A percentile compares a stretch with the other conserved stretches of the same genome.
Conservation (phyloP, 2,113 vertebrate species). For the Brachypodius melanocephalos region DNA sequence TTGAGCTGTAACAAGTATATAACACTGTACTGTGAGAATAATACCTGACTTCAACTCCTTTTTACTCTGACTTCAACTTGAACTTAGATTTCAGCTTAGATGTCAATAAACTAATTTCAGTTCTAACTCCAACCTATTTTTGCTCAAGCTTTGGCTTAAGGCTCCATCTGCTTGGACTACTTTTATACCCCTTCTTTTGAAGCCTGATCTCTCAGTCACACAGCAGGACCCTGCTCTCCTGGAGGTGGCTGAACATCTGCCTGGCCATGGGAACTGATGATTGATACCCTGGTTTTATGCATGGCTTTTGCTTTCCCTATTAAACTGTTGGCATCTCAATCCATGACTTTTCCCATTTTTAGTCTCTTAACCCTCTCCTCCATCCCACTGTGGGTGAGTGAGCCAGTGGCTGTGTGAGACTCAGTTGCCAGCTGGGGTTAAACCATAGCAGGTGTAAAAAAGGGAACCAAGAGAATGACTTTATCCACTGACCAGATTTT, state of each 20-base stretch:
- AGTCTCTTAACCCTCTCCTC: not conserved
- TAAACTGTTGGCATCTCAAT: not conserved
- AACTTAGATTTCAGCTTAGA: not conserved
- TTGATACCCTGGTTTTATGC: not conserved
- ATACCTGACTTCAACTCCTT: not conserved
- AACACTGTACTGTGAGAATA: not conserved
- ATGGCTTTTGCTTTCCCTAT: not conserved
- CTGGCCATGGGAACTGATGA: not conserved
- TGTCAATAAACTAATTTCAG: not conserved
- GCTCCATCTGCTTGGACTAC: not conserved
- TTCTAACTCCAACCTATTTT: not conserved
- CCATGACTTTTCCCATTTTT: not conserved
- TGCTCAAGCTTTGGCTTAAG: not conserved
- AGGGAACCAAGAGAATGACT: not conserved
- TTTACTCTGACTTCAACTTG: not conserved
- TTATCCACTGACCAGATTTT: not conserved
- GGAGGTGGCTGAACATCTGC: not conserved
- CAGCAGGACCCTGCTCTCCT: not conserved
- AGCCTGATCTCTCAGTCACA: not conserved
- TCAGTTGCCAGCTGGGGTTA: not conserved
- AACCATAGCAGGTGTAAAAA: not conserved
- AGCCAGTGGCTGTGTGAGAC: fast-evolving
- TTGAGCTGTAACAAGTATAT: not conserved
- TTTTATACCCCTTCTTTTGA: not conserved
- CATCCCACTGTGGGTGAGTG: too few species aligned